These are phyloP conservation scores for Helarctos malayanus DNA, from an alignment of 2,797 vertebrate genomes.

Conservation along the genomic window DNA sequence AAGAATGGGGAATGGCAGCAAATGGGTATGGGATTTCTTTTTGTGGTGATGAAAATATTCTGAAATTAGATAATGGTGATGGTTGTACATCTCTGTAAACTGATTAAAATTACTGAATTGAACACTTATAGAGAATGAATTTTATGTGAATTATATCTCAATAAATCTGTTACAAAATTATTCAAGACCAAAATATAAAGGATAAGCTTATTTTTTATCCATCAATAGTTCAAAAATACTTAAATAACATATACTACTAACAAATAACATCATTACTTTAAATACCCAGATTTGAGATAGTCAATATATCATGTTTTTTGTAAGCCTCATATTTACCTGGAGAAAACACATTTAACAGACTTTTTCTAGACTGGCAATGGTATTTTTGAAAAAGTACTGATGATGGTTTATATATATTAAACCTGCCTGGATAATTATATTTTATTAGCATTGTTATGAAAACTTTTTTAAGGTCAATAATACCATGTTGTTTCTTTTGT, in stretches of 20 bases:
- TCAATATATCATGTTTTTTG: not conserved
- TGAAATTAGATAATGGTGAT: constrained; percentile 22
- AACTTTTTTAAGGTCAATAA: constrained; percentile 36
- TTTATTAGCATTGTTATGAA: constrained; percentile 25
- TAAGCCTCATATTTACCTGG: constrained; percentile 9
- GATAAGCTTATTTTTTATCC: constrained; percentile 21
- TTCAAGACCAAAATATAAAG: constrained; percentile 20
- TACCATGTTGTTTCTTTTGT: constrained; percentile 39
- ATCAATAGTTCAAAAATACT: not conserved
- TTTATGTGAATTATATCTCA: constrained; percentile 59
- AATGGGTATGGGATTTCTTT: not conserved
- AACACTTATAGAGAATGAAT: not conserved
- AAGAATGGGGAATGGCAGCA: not conserved
- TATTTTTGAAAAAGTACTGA: not conserved
- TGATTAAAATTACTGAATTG: not conserved
- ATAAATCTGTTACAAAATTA: not conserved
- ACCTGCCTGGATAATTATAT: constrained; percentile 4
- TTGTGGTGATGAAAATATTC: not conserved
- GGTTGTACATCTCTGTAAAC: not conserved
- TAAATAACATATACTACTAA: not conserved
- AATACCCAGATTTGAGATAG: not conserved
- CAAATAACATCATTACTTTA: constrained; percentile 52
- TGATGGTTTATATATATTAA: constrained; percentile 5
- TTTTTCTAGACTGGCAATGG: constrained; percentile 33
- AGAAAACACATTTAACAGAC: constrained; percentile 16